These are phyloP conservation scores for Oscheius sp. DNA, from an alignment of 1,140 invertebrate species.

Conservation along the genomic window DNA sequence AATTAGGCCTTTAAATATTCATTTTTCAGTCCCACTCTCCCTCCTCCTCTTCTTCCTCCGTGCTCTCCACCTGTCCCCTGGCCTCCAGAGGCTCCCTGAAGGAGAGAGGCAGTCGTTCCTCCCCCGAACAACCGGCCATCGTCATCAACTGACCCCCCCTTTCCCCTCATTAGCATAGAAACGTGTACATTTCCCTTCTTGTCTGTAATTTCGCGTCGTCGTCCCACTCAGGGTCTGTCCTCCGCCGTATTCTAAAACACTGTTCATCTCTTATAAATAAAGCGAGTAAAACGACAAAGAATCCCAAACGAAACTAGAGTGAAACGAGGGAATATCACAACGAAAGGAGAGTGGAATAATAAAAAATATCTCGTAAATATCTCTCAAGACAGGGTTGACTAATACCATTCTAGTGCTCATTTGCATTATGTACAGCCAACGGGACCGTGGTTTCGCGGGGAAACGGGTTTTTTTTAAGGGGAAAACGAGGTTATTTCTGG, in stretches of 20 bases:
- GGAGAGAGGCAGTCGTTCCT: background rate
- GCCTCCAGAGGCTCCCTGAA: background rate
- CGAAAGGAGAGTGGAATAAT: too few species aligned
- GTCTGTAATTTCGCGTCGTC: background rate
- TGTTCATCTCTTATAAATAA: background rate
- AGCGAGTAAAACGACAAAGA: background rate
- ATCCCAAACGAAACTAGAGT: background rate
- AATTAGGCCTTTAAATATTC: too few species aligned
- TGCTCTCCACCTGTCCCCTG: background rate
- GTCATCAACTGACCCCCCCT: background rate
- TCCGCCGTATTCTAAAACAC: background rate
- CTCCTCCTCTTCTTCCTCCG: background rate
- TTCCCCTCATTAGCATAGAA: too few species aligned
- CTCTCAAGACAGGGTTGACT: too few species aligned
- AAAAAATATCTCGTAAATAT: too few species aligned
- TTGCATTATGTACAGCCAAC: too few species aligned
- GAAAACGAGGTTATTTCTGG: too few species aligned
- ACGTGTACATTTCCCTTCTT: background rate
- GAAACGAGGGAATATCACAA: conserved; percentile 11
- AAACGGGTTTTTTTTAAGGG: too few species aligned
- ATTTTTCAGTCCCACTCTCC: conserved; percentile 2
- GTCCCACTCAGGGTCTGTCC: background rate
- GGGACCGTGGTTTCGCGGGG: too few species aligned
- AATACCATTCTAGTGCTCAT: background rate
- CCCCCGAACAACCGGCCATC: background rate